Conservation (phyloP, 2,797 vertebrate species). For the Taenioides sp. region DNA sequence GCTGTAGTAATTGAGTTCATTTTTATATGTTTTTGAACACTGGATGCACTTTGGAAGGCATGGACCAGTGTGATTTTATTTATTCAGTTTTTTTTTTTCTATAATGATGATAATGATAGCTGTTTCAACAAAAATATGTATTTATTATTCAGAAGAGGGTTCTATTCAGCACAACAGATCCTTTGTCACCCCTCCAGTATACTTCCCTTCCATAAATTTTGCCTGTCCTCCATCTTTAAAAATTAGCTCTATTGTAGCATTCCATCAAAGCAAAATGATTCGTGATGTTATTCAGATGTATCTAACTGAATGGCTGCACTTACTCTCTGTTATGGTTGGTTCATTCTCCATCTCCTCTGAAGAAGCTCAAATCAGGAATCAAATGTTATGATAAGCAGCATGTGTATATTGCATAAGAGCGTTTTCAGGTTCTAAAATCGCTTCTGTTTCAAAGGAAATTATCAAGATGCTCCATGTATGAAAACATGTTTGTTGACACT, state of each 20-base stretch:
- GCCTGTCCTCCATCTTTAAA: neutral
- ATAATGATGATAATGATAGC: neutral
- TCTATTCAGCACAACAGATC: no score
- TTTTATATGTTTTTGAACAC: constrained; percentile 42
- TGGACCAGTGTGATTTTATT: neutral
- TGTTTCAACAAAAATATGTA: neutral
- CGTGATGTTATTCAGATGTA: neutral
- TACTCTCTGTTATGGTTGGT: constrained; percentile 1
- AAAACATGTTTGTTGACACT: constrained; percentile 11
- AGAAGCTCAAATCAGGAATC: neutral
- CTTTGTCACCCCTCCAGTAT: no score
- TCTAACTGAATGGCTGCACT: neutral
- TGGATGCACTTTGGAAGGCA: neutral
- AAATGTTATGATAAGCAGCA: neutral
- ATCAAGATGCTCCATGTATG: neutral
- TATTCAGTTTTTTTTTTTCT: no score
- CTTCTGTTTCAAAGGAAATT: neutral
- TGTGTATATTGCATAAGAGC: neutral
- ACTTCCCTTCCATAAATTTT: no score
- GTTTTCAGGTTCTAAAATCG: neutral
- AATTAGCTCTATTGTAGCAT: neutral
- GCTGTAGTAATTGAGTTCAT: constrained; percentile 48
- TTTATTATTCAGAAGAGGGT: neutral
- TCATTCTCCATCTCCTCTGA: neutral
- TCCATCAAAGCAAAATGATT: neutral